phyloP scores from a whole-genome alignment of 2,888 invertebrate species.

The Tenthredo scrophulariae region DNA sequence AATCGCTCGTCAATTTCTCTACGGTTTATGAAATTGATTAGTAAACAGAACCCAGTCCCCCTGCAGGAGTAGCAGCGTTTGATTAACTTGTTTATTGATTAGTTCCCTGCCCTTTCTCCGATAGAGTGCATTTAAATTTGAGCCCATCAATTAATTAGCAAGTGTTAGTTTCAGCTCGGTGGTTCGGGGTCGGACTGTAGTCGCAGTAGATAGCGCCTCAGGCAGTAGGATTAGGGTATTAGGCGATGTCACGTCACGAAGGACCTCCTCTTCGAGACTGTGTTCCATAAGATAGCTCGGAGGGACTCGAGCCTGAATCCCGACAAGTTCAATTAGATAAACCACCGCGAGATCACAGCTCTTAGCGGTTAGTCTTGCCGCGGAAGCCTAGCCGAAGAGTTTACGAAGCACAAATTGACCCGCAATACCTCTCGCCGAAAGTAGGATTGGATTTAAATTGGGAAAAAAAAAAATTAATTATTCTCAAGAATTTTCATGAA shows the following conservation, averaged over 20 bases:
- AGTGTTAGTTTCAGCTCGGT: conserved; percentile 61
- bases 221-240: conserved; percentile 76
- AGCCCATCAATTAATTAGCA: conserved; percentile 73
- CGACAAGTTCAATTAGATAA: conserved; percentile 77
- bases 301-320: conserved; percentile 59
- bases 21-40: not conserved
- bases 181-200: conserved; percentile 54
- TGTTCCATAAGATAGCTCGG: conserved; percentile 51
- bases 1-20: not conserved
- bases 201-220: conserved; percentile 67
- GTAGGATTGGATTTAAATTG: not conserved
- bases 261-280: conserved; percentile 62
- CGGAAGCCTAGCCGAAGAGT: conserved; percentile 45
- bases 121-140: conserved; percentile 47
- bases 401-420: conserved; percentile 18
- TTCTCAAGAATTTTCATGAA: not conserved
- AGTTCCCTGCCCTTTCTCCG: not conserved
- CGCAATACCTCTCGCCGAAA: not conserved
- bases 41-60: not conserved
- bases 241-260: conserved; percentile 75
- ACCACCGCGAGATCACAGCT: conserved; percentile 74
- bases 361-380: conserved; percentile 70
- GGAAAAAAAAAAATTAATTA: not conserved
- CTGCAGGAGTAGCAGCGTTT: not conserved
- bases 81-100: conserved; percentile 17